A percentile compares a stretch with the other conserved stretches of the same genome.
These are phyloP conservation scores for Trinectes maculatus DNA, from an alignment of 2,113 vertebrate species.

Conservation along the genomic window DNA sequence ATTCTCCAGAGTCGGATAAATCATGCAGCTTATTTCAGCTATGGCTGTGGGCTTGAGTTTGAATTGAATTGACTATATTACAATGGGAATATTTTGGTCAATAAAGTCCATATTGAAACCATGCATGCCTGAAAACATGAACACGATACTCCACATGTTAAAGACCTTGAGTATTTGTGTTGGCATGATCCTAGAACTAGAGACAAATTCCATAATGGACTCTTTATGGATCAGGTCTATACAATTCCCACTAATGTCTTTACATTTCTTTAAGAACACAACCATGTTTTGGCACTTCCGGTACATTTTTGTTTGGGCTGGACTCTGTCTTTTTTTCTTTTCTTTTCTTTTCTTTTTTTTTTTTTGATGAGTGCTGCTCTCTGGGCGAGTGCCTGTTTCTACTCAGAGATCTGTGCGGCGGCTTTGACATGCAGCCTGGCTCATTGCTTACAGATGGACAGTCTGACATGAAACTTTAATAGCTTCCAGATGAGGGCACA, in stretches of 20 bases:
- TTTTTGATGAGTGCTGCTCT: conserved; percentile 69
- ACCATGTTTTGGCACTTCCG: conserved; percentile 59
- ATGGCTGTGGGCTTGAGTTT: conserved; percentile 41
- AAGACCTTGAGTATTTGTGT: conserved; percentile 48
- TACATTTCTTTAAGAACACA: conserved; percentile 45
- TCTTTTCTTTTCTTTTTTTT: conserved; percentile 76
- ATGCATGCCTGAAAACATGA: conserved; percentile 30
- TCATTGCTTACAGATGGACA: conserved; percentile 78
- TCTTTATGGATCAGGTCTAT: conserved; percentile 42
- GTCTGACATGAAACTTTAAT: conserved; percentile 72
- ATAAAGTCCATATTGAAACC: conserved; percentile 37
- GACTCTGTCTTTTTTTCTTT: conserved; percentile 68
- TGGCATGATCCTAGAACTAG: conserved; percentile 26
- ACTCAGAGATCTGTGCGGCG: conserved; percentile 66
- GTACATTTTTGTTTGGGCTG: conserved; percentile 65
- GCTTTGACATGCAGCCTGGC: conserved; percentile 70
- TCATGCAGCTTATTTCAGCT: conserved; percentile 52
- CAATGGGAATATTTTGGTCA: conserved; percentile 40
- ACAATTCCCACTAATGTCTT: conserved; percentile 42
- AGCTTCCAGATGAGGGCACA: conserved; percentile 71
- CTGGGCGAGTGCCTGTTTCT: conserved; percentile 63
- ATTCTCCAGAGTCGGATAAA: conserved; percentile 57
- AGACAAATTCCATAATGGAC: conserved; percentile 54
- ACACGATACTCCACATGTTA: conserved; percentile 37
- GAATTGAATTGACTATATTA: conserved; percentile 47